Base-by-base conservation (phyloP, 2,888 invertebrate genomes). In the Meloe dianella region DNA sequence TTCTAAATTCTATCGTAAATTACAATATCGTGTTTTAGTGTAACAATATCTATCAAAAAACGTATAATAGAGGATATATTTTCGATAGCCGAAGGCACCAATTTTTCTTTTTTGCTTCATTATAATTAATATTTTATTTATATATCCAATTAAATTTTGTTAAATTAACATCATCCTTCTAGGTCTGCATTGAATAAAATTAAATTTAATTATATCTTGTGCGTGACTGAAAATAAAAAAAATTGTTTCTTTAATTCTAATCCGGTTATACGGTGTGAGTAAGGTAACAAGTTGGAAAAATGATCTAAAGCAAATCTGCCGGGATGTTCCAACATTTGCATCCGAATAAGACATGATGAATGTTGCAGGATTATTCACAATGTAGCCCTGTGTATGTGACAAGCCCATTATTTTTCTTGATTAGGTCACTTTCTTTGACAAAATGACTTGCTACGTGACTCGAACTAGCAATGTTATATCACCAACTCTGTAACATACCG, bases 381-480 rank as follows among this genome's bases (percentile, higher is more conserved):
- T 71, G 73, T 74, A 74, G 71, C 73, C 73, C 76, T 76, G 68
- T 73, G 72, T 72, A 73, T 74, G 74, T 76, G 80, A 78, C 80
- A 78, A 74, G 77, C 77, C 79, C 79, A 81, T 81, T 82, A 81
- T 80, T 81, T 80, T 79, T 77, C 75, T 77, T 80, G 81, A 81
- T 82, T 82, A 80, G 79, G 78, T 79, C 80, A 78, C 80, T 80
- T 79, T 78, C 75, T 73, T 76, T 80, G 81, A 80, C 80, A 81
- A 81, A 81, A 81, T 76, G 79, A 78, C 80, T 78, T 75, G 77
- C 72, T 73, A 79, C 81, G 80, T 80, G 81, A 78, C 78, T 73
- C 62, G 74, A 71, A 73, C 73, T 51, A 12, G 51, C 51, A 51
- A 51, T 51, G 24, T 51, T 12, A 12, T 24, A 51, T 12, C 5